These are phyloP conservation scores for Podiceps cristatus DNA, from an alignment of 2,113 vertebrate species.

Conservation along the genomic window DNA sequence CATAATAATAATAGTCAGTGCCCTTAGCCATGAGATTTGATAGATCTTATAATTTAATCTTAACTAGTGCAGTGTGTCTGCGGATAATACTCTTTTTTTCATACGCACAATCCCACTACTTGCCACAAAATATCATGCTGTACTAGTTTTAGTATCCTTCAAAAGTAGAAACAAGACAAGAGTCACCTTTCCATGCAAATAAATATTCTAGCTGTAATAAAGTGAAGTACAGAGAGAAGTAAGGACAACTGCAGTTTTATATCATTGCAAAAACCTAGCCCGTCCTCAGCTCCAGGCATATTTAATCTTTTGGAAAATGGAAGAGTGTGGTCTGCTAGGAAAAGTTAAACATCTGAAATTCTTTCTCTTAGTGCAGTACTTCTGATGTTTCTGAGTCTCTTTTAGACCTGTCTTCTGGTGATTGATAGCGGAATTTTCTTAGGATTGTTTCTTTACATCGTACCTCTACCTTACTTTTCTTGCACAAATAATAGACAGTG, in stretches of 20 bases:
- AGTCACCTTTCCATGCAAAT: background rate
- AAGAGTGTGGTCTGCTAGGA: background rate
- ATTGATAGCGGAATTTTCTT: background rate
- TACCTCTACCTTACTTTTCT: background rate
- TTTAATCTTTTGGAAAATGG: background rate
- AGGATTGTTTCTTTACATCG: background rate
- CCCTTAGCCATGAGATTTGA: background rate
- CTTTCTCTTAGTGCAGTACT: background rate
- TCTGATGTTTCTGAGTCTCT: background rate
- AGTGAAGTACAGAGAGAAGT: background rate
- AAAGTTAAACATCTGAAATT: background rate
- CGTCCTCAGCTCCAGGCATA: background rate
- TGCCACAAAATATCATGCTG: background rate
- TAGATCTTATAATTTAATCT: constrained; percentile 26
- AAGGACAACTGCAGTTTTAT: background rate
- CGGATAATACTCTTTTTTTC: background rate
- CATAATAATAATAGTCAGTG: background rate
- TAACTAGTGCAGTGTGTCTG: background rate
- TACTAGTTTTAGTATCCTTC: background rate
- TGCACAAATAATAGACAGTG: background rate
- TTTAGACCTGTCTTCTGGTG: background rate
- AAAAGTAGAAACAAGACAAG: background rate
- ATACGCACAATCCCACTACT: background rate
- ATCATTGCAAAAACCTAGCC: no score
- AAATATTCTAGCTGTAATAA: background rate